Evolutionary conservation across 2,797 vertebrate genomes (phyloP).

Genomic region (Momotus momota): DNA sequence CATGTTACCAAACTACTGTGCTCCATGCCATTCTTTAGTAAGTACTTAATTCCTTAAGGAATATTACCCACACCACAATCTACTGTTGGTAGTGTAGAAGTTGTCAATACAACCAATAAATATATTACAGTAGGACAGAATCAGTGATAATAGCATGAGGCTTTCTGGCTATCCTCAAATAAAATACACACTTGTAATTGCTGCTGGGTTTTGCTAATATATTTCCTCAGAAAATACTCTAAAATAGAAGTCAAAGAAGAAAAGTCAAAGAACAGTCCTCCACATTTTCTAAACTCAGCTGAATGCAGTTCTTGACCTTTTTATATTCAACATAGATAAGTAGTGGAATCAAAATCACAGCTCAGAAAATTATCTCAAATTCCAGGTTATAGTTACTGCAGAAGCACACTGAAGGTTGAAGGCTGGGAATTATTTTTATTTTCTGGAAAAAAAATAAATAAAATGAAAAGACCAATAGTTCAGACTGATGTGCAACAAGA

Average conservation of each 20-base stretch:
- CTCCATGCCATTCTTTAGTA: neutral
- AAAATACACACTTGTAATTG: neutral
- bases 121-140: neutral
- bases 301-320: neutral
- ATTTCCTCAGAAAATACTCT: neutral
- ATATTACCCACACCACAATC: neutral
- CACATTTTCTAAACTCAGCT: neutral
- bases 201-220: neutral
- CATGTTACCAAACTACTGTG: neutral
- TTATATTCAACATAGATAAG: neutral
- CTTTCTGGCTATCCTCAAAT: neutral
- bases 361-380: neutral
- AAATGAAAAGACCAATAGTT: neutral
- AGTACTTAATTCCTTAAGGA: neutral
- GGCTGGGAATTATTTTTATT: neutral
- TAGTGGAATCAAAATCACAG: neutral
- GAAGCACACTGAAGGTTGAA: neutral
- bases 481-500: neutral
- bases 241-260: neutral
- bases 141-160: neutral
- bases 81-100: neutral
- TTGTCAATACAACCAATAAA: neutral
- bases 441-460: neutral
- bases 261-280: neutral
- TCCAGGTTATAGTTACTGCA: neutral